These are phyloP conservation scores for Parasteatoda lunata DNA, from an alignment of 2,888 invertebrate species.

Conservation along the genomic window DNA sequence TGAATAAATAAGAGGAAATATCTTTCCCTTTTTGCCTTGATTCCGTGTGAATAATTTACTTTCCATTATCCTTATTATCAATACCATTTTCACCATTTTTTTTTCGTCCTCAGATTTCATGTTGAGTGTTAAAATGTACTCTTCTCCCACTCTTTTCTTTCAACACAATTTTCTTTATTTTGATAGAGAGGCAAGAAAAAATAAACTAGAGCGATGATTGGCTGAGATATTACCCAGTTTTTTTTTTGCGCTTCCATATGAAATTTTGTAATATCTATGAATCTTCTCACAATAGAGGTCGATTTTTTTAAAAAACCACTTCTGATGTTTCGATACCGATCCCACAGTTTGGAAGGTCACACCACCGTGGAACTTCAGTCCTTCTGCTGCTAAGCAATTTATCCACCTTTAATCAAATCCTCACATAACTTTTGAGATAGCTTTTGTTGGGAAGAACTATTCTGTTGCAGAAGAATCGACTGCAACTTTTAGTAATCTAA, in stretches of 20 bases:
- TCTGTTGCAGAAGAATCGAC: too few species aligned
- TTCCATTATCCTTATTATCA: not conserved
- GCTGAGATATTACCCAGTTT: not conserved
- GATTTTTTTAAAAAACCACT: not conserved
- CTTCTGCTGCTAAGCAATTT: not conserved
- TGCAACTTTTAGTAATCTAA: too few species aligned
- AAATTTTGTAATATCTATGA: not conserved
- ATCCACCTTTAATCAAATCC: too few species aligned
- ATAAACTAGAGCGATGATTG: not conserved
- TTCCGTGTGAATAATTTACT: not conserved
- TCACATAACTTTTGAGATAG: too few species aligned
- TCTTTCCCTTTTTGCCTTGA: not conserved
- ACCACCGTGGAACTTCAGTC: not conserved
- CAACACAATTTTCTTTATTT: not conserved
- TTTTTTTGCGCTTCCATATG: not conserved
- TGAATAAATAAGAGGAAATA: too few species aligned
- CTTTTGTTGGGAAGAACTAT: too few species aligned
- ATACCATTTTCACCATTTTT: not conserved
- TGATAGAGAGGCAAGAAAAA: not conserved
- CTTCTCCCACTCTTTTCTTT: not conserved
- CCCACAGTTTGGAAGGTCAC: not conserved
- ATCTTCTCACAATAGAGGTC: not conserved
- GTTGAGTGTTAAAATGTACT: not conserved
- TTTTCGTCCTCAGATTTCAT: not conserved
- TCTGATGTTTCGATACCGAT: not conserved